These are phyloP conservation scores for Taeniopygia guttata DNA, from an alignment of 2,797 vertebrate genomes.

Conservation along the genomic window DNA sequence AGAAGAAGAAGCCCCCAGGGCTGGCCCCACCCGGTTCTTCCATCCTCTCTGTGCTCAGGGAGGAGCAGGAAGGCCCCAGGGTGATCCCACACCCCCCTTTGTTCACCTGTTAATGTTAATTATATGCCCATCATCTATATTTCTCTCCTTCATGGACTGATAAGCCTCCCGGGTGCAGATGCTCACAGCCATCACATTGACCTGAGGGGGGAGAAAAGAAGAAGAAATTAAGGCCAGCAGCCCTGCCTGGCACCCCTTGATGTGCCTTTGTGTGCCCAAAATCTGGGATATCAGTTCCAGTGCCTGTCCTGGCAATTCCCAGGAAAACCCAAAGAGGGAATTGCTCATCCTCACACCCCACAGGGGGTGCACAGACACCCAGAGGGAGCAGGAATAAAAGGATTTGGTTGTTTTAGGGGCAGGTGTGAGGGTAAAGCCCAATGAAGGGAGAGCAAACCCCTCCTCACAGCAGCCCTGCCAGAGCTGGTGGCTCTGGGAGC, in stretches of 20 bases:
- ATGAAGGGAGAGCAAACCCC: not conserved
- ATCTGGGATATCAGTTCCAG: not conserved
- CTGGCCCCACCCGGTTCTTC: not conserved
- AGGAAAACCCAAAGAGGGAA: not conserved
- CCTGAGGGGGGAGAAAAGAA: slow-evolving; percentile 70
- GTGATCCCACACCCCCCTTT: not conserved
- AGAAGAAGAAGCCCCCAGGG: fast-evolving
- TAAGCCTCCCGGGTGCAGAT: slow-evolving; percentile 95
- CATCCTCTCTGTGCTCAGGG: not conserved
- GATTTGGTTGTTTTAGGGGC: not conserved
- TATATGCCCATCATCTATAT: slow-evolving; percentile 92
- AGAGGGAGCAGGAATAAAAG: not conserved
- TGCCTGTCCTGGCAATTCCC: not conserved
- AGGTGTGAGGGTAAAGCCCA: not conserved
- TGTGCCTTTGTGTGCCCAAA: fast-evolving
- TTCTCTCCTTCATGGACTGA: slow-evolving; percentile 94
- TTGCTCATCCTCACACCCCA: not conserved
- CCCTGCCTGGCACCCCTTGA: not conserved
- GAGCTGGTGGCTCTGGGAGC: not conserved
- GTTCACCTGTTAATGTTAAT: slow-evolving; percentile 96
- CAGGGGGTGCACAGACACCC: not conserved
- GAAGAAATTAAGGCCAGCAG: not conserved
- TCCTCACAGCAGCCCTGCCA: not conserved
- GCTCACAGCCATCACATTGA: slow-evolving; percentile 91
- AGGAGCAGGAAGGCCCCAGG: not conserved